These are phyloP conservation scores for Ptychobarbus kaznakovi DNA, from an alignment of 2,797 vertebrate species.

Conservation along the genomic window DNA sequence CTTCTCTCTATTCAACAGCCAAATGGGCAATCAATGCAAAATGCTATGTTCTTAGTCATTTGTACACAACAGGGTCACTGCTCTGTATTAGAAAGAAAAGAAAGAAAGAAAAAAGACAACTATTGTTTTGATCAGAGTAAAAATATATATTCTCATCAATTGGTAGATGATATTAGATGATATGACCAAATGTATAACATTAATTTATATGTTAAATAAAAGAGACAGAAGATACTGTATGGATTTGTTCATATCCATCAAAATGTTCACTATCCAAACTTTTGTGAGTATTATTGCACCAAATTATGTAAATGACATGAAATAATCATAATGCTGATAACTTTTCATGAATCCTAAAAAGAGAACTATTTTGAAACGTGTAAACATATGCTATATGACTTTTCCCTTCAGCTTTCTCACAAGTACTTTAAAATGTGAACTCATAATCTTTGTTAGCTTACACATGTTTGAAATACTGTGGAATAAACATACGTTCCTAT, in stretches of 20 bases:
- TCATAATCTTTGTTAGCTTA: slow-evolving; percentile 43
- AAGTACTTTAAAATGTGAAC: slow-evolving; percentile 7
- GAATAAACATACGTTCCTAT: slow-evolving; percentile 6
- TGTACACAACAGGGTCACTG: not conserved
- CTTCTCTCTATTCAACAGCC: slow-evolving; percentile 28
- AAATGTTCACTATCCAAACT: slow-evolving; percentile 48
- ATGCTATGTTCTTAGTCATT: not conserved
- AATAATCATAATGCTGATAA: slow-evolving; percentile 37
- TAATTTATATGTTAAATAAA: slow-evolving; percentile 30
- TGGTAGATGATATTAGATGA: not conserved
- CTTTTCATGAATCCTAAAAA: slow-evolving; percentile 45
- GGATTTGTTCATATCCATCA: slow-evolving; percentile 58
- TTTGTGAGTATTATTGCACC: slow-evolving; percentile 56
- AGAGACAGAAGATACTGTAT: slow-evolving; percentile 37
- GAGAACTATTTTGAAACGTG: slow-evolving; percentile 53
- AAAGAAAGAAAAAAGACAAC: not conserved
- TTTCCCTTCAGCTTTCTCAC: slow-evolving; percentile 12
- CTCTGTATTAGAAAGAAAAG: slow-evolving; percentile 8
- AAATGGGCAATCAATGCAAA: slow-evolving; percentile 10
- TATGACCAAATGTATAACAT: not conserved
- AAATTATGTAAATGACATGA: slow-evolving; percentile 43
- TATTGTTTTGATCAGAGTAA: slow-evolving; percentile 10
- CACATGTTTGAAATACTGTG: slow-evolving; percentile 48
- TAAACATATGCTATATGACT: slow-evolving; percentile 59
- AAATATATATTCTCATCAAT: slow-evolving; percentile 8